phyloP scores from a whole-genome alignment of 2,113 vertebrate species.

The Emberiza fucata region DNA sequence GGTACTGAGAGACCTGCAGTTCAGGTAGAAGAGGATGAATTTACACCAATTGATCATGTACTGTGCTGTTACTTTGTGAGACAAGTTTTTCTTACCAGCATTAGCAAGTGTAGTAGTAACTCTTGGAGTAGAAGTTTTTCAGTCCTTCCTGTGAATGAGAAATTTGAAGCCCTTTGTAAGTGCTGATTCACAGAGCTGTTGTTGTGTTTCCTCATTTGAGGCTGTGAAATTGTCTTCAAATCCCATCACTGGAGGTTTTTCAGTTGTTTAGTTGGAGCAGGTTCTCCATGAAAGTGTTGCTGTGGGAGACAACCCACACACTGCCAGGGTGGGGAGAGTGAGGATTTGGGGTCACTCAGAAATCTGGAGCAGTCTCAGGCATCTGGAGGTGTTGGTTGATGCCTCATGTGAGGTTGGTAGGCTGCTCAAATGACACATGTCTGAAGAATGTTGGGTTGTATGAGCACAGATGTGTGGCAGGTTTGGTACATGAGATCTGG shows the following conservation, averaged over 20 bases:
- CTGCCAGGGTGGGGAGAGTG: background rate
- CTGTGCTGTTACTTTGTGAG: background rate
- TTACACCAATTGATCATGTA: background rate
- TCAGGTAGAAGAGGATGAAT: background rate
- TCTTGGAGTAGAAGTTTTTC: background rate
- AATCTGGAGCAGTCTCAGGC: background rate
- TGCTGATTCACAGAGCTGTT: fast-evolving
- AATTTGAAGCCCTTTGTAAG: background rate
- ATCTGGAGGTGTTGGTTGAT: background rate
- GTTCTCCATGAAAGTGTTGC: background rate
- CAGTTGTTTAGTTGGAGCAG: background rate
- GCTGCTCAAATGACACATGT: background rate
- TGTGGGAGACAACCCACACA: background rate
- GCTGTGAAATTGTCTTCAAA: background rate
- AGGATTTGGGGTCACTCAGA: background rate
- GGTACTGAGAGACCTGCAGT: background rate
- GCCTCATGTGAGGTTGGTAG: background rate
- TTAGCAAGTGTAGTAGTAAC: background rate
- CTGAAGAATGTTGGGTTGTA: conserved; percentile 13
- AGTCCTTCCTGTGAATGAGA: background rate
- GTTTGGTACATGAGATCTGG: background rate
- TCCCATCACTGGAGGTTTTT: background rate
- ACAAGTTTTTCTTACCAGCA: background rate
- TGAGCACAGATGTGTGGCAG: background rate
- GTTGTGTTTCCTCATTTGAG: background rate